These are phyloP conservation scores for Alethe diademata DNA, from an alignment of 2,113 vertebrate species.

Conservation along the genomic window DNA sequence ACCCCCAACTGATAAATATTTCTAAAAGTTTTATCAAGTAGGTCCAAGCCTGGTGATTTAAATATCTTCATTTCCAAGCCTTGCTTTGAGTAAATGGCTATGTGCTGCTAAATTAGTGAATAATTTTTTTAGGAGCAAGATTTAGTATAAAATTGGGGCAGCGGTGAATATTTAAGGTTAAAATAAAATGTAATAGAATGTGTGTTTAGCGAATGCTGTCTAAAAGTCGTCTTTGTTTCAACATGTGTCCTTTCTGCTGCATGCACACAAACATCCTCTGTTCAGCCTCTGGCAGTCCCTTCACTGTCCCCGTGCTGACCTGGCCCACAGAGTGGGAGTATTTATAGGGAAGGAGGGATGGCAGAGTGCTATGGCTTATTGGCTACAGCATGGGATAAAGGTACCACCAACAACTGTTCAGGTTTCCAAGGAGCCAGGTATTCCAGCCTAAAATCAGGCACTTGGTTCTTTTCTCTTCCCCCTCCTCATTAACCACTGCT, in stretches of 20 bases:
- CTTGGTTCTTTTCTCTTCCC: neutral
- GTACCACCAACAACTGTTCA: neutral
- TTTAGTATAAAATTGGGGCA: neutral
- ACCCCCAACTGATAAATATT: neutral
- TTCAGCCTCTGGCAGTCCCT: neutral
- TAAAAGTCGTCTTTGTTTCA: constrained; percentile 3
- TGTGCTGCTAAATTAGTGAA: neutral
- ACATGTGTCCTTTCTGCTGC: neutral
- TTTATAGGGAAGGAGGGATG: neutral
- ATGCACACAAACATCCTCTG: neutral
- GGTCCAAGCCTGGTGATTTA: constrained; percentile 54
- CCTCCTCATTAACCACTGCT: neutral
- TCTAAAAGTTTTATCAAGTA: neutral
- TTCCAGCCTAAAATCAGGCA: neutral
- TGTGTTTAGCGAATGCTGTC: neutral
- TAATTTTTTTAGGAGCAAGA: neutral
- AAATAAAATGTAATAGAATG: neutral
- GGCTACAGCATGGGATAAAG: neutral
- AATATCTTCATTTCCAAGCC: constrained; percentile 8
- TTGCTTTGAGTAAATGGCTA: constrained; percentile 15
- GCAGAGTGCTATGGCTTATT: neutral
- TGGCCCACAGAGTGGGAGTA: neutral
- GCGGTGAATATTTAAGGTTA: neutral
- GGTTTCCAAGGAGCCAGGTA: neutral
- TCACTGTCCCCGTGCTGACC: neutral